Evolutionary conservation across 1,140 invertebrate genomes (phyloP).

Genomic region (Heterodera schachtii): DNA sequence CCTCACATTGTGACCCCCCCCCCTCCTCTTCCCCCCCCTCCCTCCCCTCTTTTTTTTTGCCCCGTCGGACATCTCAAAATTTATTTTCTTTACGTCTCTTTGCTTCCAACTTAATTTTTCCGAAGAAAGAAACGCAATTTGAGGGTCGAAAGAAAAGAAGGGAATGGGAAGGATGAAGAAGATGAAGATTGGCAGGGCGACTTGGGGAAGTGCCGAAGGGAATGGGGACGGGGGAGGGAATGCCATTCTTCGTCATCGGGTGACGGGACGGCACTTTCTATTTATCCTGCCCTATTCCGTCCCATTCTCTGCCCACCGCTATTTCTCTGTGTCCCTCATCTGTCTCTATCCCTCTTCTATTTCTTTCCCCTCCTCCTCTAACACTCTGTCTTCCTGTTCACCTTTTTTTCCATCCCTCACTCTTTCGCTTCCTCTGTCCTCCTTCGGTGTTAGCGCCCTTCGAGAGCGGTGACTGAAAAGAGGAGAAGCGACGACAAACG

Average conservation of each 20-base stretch:
- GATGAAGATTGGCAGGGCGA: not conserved
- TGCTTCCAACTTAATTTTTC: conserved; percentile 14
- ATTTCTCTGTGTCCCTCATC: not conserved
- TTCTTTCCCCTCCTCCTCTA: too few species aligned
- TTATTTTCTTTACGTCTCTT: conserved; percentile 19
- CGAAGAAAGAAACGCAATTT: conserved; percentile 1
- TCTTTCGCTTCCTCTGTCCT: not conserved
- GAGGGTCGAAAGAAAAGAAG: not conserved
- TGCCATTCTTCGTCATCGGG: not conserved
- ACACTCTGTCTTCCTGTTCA: too few species aligned
- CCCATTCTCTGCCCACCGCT: not conserved
- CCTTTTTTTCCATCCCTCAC: not conserved
- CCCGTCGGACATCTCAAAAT: not conserved
- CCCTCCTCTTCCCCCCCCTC: not conserved
- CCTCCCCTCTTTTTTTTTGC: not conserved
- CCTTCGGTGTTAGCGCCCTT: too few species aligned
- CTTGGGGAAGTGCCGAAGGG: not conserved
- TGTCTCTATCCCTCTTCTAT: too few species aligned
- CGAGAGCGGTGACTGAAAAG: not conserved
- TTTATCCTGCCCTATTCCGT: not conserved
- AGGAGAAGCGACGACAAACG: not conserved
- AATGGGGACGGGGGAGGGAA: not conserved
- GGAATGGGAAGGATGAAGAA: not conserved
- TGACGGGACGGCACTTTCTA: not conserved
- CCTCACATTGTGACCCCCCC: not conserved